Conservation (phyloP, 2,797 vertebrate species). For the Urocyon cinereoargenteus region DNA sequence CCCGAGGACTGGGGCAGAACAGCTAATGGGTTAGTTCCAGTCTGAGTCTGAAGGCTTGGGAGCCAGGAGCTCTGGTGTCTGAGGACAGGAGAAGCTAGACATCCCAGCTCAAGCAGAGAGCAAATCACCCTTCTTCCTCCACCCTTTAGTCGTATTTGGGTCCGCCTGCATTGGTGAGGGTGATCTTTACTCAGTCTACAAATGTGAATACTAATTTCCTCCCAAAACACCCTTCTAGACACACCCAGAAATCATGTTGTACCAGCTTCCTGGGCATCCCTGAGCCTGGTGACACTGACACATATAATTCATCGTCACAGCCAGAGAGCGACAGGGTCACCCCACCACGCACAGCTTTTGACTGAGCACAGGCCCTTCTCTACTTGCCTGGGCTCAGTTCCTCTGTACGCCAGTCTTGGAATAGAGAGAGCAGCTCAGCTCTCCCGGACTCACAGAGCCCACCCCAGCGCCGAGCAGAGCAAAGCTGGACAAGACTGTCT, state of each 20-base stretch:
- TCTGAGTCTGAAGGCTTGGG: not conserved
- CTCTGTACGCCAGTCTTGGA: not conserved
- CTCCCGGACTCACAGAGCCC: no score
- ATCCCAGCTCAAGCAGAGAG: not conserved
- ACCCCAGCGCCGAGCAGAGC: accelerated
- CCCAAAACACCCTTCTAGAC: not conserved
- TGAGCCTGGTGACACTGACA: not conserved
- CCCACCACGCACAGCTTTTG: not conserved
- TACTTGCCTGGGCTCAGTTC: not conserved
- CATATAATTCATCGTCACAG: not conserved
- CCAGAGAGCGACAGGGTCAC: not conserved
- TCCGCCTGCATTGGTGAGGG: not conserved
- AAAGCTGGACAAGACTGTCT: not conserved
- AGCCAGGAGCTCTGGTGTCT: accelerated
- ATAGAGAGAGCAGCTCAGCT: not conserved
- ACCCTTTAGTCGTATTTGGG: not conserved
- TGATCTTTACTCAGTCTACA: not conserved
- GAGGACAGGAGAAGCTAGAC: not conserved
- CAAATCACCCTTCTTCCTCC: not conserved
- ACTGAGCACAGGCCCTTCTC: not conserved
- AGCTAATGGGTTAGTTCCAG: not conserved
- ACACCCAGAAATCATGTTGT: not conserved
- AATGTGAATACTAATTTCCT: not conserved
- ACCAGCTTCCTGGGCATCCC: not conserved
- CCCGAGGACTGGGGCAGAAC: not conserved